Conservation (phyloP, 2,888 invertebrate genomes). For the Theretra japonica region DNA sequence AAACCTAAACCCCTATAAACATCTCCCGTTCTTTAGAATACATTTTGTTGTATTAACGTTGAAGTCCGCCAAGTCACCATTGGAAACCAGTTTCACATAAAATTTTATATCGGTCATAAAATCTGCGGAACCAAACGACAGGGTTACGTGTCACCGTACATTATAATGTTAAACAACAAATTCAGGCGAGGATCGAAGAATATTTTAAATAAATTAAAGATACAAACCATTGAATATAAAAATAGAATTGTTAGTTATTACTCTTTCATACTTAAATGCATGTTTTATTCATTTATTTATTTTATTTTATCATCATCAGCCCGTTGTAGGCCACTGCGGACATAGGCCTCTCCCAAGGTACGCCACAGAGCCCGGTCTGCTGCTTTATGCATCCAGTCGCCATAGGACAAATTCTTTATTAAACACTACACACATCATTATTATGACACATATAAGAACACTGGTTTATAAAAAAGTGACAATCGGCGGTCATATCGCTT, state of each 20-base stretch:
- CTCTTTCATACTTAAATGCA: background rate
- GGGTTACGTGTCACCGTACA: background rate
- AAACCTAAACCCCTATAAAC: background rate
- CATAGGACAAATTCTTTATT: too few species aligned
- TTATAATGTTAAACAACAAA: background rate
- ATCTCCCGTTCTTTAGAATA: slow-evolving; percentile 3
- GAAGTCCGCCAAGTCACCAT: background rate
- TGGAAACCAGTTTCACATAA: slow-evolving; percentile 1
- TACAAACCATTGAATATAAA: background rate
- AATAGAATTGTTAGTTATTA: background rate
- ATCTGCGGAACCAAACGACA: background rate
- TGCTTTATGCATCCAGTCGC: too few species aligned
- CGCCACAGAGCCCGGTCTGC: too few species aligned
- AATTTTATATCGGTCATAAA: slow-evolving; percentile 6
- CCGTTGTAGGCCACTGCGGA: too few species aligned
- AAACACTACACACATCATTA: too few species aligned
- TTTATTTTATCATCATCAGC: too few species aligned
- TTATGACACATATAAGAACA: too few species aligned
- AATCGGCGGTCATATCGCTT: too few species aligned
- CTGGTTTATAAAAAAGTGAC: too few species aligned
- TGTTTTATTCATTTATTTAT: too few species aligned
- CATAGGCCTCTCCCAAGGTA: too few species aligned
- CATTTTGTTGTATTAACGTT: background rate
- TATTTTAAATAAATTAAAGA: background rate
- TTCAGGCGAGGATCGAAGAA: background rate